phyloP scores from a whole-genome alignment of 2,113 vertebrate genomes.

The Pterocles orientalis region DNA sequence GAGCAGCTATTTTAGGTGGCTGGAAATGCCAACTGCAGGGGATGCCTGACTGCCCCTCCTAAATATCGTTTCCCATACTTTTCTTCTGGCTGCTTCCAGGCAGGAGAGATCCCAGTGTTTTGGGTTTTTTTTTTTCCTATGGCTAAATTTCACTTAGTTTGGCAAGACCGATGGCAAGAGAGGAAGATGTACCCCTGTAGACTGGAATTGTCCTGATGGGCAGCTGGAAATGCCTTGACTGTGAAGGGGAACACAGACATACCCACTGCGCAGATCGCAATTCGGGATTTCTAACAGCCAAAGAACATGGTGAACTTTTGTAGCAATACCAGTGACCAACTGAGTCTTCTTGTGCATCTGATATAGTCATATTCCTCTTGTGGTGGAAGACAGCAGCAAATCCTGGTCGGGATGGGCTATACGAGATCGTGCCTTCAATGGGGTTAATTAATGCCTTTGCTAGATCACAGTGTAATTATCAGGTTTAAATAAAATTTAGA shows the following conservation, averaged over 20 bases:
- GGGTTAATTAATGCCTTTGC: not conserved
- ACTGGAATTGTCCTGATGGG: not conserved
- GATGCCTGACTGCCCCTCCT: not conserved
- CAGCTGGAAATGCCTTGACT: not conserved
- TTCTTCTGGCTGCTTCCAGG: not conserved
- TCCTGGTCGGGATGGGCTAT: not conserved
- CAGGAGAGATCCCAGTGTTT: not conserved
- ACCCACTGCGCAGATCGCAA: not conserved
- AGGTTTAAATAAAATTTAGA: constrained; percentile 25
- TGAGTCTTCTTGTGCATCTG: not conserved
- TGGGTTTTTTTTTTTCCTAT: not conserved
- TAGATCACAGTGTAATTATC: constrained; percentile 3
- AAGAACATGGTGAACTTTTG: constrained; percentile 17
- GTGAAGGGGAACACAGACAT: not conserved
- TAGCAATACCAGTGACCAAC: not conserved
- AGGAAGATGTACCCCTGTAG: not conserved
- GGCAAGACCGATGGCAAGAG: not conserved
- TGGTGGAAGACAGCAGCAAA: not conserved
- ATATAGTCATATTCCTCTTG: not conserved
- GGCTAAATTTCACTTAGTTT: not conserved
- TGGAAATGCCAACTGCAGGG: not conserved
- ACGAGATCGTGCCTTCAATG: not conserved
- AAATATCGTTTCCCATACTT: not conserved
- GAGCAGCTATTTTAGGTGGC: not conserved
- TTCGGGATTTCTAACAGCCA: not conserved